Percentiles rank a stretch among this genome's conserved stretches.
Conservation (phyloP, 1,140 invertebrate species). For the Lordiphosa clarofinis region DNA sequence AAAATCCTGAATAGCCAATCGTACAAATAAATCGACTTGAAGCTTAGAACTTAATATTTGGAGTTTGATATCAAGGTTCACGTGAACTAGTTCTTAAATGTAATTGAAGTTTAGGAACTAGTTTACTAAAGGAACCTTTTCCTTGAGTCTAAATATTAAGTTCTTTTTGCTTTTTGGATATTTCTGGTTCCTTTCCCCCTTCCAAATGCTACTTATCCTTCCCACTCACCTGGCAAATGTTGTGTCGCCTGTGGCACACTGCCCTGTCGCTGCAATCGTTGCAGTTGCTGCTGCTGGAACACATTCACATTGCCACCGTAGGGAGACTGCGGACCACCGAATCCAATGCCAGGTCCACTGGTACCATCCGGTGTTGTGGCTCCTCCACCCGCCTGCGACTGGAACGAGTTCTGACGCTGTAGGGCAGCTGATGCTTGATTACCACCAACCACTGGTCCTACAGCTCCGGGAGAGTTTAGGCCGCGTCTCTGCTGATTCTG, state of each 20-base stretch:
- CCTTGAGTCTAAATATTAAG: too few relatives aligned
- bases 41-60: too few relatives aligned
- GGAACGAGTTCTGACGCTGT: constrained; percentile 77
- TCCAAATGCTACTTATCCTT: not conserved
- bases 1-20: too few relatives aligned
- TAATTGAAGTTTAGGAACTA: not conserved
- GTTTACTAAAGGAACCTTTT: not conserved
- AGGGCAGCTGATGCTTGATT: constrained; percentile 33
- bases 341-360: constrained; percentile 40
- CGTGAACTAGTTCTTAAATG: too few relatives aligned
- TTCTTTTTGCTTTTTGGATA: too few relatives aligned
- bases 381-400: constrained; percentile 72
- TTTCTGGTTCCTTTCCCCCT: not conserved
- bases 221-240: constrained; percentile 84
- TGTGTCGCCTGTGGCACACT: constrained; percentile 85
- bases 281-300: constrained; percentile 78
- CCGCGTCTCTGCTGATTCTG: constrained; percentile 80
- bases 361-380: constrained; percentile 65
- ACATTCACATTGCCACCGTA: constrained; percentile 69
- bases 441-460: constrained; percentile 28
- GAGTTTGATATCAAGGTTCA: too few relatives aligned
- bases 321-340: constrained; percentile 80
- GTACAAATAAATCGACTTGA: too few relatives aligned
- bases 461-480: constrained; percentile 81
- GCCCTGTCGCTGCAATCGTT: constrained; percentile 84